Percentiles rank a stretch among this genome's conserved stretches.
Conservation (phyloP, 2,113 vertebrate species). For the Paralichthys olivaceus region DNA sequence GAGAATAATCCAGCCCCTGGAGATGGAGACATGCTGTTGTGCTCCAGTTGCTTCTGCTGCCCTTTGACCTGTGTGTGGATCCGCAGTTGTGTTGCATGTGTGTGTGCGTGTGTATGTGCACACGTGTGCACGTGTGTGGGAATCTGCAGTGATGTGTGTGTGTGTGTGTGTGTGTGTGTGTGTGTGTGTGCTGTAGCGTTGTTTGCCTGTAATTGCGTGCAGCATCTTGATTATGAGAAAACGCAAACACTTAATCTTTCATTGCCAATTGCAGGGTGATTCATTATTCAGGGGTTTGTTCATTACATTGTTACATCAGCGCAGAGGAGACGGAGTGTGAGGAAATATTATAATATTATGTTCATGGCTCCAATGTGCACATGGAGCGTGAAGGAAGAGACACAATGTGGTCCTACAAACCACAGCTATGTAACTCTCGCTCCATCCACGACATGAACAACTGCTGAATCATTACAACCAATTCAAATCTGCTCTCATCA, state of each 20-base stretch:
- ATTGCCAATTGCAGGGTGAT: conserved; percentile 30
- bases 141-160: conserved; percentile 18
- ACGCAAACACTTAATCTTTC: conserved; percentile 39
- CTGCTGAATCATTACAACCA: conserved; percentile 2
- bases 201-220: conserved; percentile 17
- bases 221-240: conserved; percentile 36
- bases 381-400: neutral
- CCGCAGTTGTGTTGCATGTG: neutral
- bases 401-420: neutral
- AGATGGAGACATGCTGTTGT: conserved; percentile 60
- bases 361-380: conserved; percentile 14
- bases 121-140: neutral
- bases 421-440: too few relatives aligned
- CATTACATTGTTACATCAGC: conserved; percentile 48
- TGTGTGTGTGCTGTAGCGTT: neutral
- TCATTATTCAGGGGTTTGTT: conserved; percentile 60
- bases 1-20: conserved; percentile 59
- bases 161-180: neutral
- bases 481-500: too few relatives aligned
- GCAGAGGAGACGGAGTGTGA: conserved; percentile 5
- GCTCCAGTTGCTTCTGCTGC: conserved; percentile 62
- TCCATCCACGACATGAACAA: neutral
- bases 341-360: conserved; percentile 23
- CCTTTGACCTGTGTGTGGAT: conserved; percentile 65
- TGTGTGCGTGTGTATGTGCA: neutral